Evolutionary conservation across 2,888 invertebrate species (phyloP).

Genomic region (Caenorhabditis wallacei): DNA sequence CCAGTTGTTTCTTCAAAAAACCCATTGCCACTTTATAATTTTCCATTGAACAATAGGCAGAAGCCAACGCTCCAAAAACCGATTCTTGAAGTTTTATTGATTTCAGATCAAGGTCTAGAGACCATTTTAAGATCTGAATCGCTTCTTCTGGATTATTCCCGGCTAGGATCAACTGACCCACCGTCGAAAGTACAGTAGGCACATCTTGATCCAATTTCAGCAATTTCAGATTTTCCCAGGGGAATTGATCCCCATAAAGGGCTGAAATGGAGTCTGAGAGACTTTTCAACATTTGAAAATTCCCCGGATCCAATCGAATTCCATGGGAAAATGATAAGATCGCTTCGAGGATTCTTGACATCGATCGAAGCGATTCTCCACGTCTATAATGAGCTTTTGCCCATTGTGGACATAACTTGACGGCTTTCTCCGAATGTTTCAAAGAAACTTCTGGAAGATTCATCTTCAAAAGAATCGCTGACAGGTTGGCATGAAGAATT

Average conservation of each 20-base stretch:
- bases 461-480: conserved; percentile 67
- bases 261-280: conserved; percentile 14
- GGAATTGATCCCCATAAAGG: conserved; percentile 41
- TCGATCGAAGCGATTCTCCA: conserved; percentile 36
- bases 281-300: conserved; percentile 48
- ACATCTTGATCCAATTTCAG: conserved; percentile 58
- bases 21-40: conserved; percentile 38
- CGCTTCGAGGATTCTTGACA: not conserved
- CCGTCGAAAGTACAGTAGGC: conserved; percentile 56
- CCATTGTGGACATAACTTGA: conserved; percentile 67
- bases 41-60: conserved; percentile 55
- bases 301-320: conserved; percentile 39
- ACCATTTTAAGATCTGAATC: conserved; percentile 54
- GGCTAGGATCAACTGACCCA: conserved; percentile 60
- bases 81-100: conserved; percentile 62
- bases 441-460: conserved; percentile 37
- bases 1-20: conserved; percentile 33
- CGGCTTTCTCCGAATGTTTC: conserved; percentile 62
- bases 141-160: conserved; percentile 22
- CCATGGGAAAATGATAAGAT: conserved; percentile 43
- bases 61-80: conserved; percentile 52
- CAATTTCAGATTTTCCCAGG: conserved; percentile 51
- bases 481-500: conserved; percentile 69
- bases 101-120: conserved; percentile 55
- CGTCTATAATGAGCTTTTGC: conserved; percentile 65